A percentile compares a stretch with the other conserved stretches of the same genome.
These are phyloP conservation scores for Phaonia tiefii DNA, from an alignment of 2,888 invertebrate genomes.

Conservation along the genomic window DNA sequence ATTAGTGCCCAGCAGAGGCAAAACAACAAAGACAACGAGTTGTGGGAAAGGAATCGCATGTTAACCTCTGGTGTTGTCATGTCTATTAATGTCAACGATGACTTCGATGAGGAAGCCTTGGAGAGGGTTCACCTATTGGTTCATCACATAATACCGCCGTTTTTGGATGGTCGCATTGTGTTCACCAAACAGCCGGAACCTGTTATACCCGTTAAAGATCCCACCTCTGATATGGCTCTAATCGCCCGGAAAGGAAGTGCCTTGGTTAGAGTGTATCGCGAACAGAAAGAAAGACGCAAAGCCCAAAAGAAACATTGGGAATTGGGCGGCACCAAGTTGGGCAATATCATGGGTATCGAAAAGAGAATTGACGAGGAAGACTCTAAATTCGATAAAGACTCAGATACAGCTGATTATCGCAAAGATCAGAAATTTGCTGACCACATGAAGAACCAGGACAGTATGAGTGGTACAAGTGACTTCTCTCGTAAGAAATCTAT, in stretches of 20 bases:
- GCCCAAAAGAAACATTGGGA: constrained; percentile 99
- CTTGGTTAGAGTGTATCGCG: constrained; percentile 93
- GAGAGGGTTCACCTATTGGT: constrained; percentile 97
- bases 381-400: constrained; percentile 83
- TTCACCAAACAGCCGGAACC: constrained; percentile 99
- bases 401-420: constrained; percentile 91
- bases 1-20: constrained; percentile 98
- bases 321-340: constrained; percentile 92
- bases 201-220: constrained; percentile 97
- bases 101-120: constrained; percentile 96
- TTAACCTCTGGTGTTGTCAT: constrained; percentile 96
- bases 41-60: constrained; percentile 99
- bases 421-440: constrained; percentile 98
- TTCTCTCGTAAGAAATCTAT: constrained; percentile 93
- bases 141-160: constrained; percentile 99
- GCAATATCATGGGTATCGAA: constrained; percentile 97
- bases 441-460: constrained; percentile 89
- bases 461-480: constrained; percentile 85
- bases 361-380: constrained; percentile 90
- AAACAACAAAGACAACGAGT: constrained; percentile 98
- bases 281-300: constrained; percentile 97
- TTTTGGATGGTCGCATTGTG: constrained; percentile 98
- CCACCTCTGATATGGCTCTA: constrained; percentile 98
- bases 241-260: constrained; percentile 96
- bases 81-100: constrained; percentile 92